Conservation (phyloP, 2,797 vertebrate species). For the Chrosomus eos region DNA sequence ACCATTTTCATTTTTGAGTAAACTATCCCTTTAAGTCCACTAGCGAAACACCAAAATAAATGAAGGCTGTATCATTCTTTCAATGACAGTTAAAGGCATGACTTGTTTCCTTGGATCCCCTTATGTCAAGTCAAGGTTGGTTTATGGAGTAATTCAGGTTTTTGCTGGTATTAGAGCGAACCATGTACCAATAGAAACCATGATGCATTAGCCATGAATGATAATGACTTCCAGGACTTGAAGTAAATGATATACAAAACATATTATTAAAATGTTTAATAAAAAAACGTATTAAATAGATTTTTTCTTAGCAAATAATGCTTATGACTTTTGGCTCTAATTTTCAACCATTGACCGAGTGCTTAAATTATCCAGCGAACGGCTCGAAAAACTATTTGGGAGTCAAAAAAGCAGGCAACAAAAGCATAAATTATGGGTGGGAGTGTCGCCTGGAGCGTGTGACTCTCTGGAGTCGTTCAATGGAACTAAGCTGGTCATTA, state of each 20-base stretch:
- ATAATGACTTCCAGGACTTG: conserved; percentile 37
- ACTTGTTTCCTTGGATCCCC: neutral
- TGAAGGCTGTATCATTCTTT: neutral
- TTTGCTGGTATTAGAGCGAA: conserved; percentile 13
- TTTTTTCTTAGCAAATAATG: neutral
- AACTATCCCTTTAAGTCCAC: neutral
- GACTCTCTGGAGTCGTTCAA: neutral
- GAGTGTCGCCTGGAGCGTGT: neutral
- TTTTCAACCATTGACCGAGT: neutral
- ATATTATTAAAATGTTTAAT: neutral
- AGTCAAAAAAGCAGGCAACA: neutral
- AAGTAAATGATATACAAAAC: conserved; percentile 37
- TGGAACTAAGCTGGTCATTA: conserved; percentile 51
- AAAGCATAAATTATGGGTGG: conserved; percentile 8
- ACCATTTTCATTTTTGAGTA: neutral
- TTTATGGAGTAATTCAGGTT: conserved; percentile 20
- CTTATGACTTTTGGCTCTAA: neutral
- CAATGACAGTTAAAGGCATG: neutral
- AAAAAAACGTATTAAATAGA: conserved; percentile 18
- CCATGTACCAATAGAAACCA: neutral
- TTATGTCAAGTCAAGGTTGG: conserved; percentile 33
- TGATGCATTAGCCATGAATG: conserved; percentile 29
- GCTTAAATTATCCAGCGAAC: neutral
- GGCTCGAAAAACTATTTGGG: neutral
- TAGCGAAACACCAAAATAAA: neutral